Percentiles rank a stretch among this genome's conserved stretches.
Evolutionary conservation across 1,140 invertebrate species (phyloP).

Genomic region (Psilanteris sp.): DNA sequence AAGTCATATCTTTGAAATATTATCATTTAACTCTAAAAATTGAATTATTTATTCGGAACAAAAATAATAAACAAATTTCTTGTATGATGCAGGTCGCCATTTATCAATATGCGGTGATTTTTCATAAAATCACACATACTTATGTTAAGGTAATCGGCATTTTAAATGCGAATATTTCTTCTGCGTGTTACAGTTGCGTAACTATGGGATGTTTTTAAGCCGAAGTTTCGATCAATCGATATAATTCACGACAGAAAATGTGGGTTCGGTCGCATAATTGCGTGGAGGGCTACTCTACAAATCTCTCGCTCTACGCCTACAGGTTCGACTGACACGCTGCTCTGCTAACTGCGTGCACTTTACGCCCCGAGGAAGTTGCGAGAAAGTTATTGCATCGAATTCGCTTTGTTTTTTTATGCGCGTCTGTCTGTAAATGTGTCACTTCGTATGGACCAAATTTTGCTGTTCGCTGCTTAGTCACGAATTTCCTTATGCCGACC

Average conservation of each 20-base stretch:
- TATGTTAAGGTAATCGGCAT: conserved; percentile 10
- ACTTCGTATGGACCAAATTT: conserved; percentile 15
- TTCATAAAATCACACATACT: conserved; percentile 18
- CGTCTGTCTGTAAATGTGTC: conserved; percentile 24
- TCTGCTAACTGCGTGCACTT: conserved; percentile 17
- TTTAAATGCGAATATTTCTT: conserved; percentile 25
- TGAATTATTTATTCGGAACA: conserved; percentile 3
- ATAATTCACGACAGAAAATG: conserved; percentile 31
- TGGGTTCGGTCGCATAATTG: conserved; percentile 36
- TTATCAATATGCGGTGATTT: conserved; percentile 19
- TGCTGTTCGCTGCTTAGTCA: not conserved
- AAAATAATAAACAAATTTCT: conserved; percentile 8
- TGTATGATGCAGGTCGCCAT: not conserved
- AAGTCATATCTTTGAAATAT: not conserved
- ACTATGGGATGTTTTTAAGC: conserved; percentile 22
- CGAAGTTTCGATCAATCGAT: conserved; percentile 32
- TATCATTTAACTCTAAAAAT: too few relatives aligned
- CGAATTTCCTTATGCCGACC: too few relatives aligned
- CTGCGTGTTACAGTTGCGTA: conserved; percentile 4
- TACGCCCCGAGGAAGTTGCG: conserved; percentile 41
- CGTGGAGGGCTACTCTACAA: conserved; percentile 43
- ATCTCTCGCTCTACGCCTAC: conserved; percentile 45
- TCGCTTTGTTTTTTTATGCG: conserved; percentile 28
- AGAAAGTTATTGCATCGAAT: conserved; percentile 42
- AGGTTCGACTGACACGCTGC: conserved; percentile 6